Evolutionary conservation across 2,113 vertebrate species (phyloP), one percentile per base, ranked within the genome.

Genomic region (Charadrius vociferus): DNA sequence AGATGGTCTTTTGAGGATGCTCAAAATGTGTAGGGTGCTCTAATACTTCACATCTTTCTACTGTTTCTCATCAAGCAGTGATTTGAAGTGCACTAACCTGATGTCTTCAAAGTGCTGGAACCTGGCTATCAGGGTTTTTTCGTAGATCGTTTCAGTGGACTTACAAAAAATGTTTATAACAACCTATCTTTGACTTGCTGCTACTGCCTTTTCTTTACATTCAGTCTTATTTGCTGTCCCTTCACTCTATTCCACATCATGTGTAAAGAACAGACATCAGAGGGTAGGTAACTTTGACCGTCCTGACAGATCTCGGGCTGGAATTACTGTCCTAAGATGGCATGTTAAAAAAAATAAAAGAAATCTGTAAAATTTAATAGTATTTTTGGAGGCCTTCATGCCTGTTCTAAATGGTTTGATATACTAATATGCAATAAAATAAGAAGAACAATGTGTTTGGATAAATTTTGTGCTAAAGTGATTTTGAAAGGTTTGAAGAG

Each of bases 181-280:
- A 3, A 10, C 26, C 8, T 29, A 0, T 47, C 8, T 56, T 23
- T 27, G 17, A 24, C 67, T 80, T 1, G 3, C 23, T 66, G 34
- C 13, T 83, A 1, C n/a, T 81, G 24, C 72, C 7, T 63, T 75
- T 53, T 47, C 12, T 66, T 66, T 30, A 80, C 30, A 20, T 53
- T 50, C 4, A 2, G 21, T 12, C n/a, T 21, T 27, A 10, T 0
- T 0, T 85, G 41, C 70, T 84, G 18, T 29, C 15, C 16, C 4
- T 41, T 87, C 56, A 21, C 37, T 79, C 59, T 23, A 3, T 49
- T 81, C 34, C 27, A 41, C 10, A 5, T 34, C 6, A 3, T 2
- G 3, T 29, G 2, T 55, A 41, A 58, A 37, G 55, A 79, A 22
- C 18, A 32, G 24, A n/a, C 8, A 5, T 30, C 8, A 37, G 0